Evolutionary conservation across 2,113 vertebrate species (phyloP).

Genomic region (Ictalurus punctatus): DNA sequence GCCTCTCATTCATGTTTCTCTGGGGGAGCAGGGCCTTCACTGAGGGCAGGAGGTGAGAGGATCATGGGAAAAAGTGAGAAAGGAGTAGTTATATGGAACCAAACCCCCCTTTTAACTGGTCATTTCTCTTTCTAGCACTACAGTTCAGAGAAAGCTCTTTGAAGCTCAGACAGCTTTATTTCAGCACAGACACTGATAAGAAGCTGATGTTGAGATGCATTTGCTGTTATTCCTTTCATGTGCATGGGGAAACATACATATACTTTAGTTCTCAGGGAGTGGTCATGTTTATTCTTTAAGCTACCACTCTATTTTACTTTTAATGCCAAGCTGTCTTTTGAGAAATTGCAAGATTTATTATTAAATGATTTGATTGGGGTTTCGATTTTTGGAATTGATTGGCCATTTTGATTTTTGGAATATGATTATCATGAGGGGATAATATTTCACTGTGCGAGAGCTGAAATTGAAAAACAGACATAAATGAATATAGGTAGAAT

Average conservation of each 20-base stretch:
- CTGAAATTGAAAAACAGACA: conserved; percentile 29
- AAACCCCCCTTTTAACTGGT: neutral
- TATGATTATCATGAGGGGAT: conserved; percentile 14
- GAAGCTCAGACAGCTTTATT: conserved; percentile 67
- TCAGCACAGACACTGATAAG: conserved; percentile 69
- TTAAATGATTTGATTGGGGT: neutral
- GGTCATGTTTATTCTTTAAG: neutral
- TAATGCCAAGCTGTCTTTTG: conserved; percentile 10
- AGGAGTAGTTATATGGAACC: conserved; percentile 11
- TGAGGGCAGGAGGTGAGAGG: conserved; percentile 25
- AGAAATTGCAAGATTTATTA: conserved; percentile 12
- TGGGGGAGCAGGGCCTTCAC: neutral
- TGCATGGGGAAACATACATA: conserved; percentile 6
- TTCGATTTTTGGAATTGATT: conserved; percentile 23
- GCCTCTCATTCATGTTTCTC: conserved; percentile 5
- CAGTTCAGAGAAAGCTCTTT: conserved; percentile 42
- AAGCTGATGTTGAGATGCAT: conserved; percentile 61
- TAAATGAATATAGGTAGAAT: conserved; percentile 36
- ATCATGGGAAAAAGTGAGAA: conserved; percentile 23
- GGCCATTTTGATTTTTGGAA: conserved; percentile 21
- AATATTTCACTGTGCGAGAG: conserved; percentile 16
- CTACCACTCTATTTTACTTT: neutral
- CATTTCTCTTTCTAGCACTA: conserved; percentile 34
- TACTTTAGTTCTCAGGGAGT: neutral
- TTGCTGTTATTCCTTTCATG: conserved; percentile 24